Evolutionary conservation across 2,113 vertebrate genomes (phyloP), one percentile per base, ranked within the genome.

Genomic region (Dipodomys spectabilis): DNA sequence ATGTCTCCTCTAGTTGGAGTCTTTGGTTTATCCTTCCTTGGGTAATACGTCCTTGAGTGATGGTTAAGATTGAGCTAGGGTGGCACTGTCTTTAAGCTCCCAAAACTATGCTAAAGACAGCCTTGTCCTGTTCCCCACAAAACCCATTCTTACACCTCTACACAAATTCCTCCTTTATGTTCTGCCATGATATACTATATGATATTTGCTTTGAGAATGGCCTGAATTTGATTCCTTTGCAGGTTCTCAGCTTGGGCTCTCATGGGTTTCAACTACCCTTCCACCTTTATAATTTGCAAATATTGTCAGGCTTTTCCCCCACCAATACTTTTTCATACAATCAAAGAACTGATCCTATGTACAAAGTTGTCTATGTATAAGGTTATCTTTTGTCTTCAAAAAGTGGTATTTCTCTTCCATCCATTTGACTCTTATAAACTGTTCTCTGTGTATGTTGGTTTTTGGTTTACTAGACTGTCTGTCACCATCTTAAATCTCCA

Each of bases 211-310:
- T 49, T n/a, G 53, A 88, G 68, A 44, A 35, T 22, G 57, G 18
- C 35, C 62, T 81, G 39, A 53, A 39, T 88, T 65, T 12, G 74
- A 32, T 68, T 44, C n/a, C 62, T 72, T 64, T 82, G 27, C 23
- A 53, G 69, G 32, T 28, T 49, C 69, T 90, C 82, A 16, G 53
- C 28, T 65, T 62, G 13, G 64, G 44, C 89, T 65, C 75, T 44
- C n/a, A 16, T 44, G 30, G 3, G 28, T 86, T 74, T 88, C 11
- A 32, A 25, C 25, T 67, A 30, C 30, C 12, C 12, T 62, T 71
- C 10, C 67, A 18, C n/a, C 19, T 85, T 80, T 62, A 69, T 69
- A 74, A 91, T 57, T 2, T 67, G 86, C 75, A 94, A 92, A 78
- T 25, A 10, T 7, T 35, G 28, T 35, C 28, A 35, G 44, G n/a